Percentiles rank a stretch among this genome's conserved stretches.
Evolutionary conservation across 2,797 vertebrate species (phyloP).

Genomic region (Cuculus canorus): DNA sequence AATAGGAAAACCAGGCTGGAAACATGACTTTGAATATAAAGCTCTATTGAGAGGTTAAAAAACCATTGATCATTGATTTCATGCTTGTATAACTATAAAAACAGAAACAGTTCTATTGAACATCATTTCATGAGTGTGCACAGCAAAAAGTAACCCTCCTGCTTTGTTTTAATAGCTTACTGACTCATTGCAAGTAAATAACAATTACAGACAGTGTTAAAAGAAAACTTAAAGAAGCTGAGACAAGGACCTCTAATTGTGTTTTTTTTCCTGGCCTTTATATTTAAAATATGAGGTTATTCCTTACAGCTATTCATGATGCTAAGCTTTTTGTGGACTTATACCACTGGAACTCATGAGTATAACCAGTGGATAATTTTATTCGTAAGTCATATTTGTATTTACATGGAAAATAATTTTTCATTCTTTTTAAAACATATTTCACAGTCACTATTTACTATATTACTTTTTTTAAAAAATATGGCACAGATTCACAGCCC

Average conservation of each 20-base stretch:
- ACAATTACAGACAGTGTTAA: neutral
- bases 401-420: neutral
- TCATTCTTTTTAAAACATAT: neutral
- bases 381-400: neutral
- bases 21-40: conserved; percentile 30
- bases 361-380: neutral
- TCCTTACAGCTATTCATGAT: neutral
- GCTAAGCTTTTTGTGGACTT: neutral
- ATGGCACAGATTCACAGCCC: neutral
- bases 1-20: neutral
- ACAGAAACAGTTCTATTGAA: conserved; percentile 18
- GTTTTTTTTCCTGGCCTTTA: neutral
- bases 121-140: neutral
- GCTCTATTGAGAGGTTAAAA: conserved; percentile 11
- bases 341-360: neutral
- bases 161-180: neutral
- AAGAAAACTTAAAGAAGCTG: conserved; percentile 1
- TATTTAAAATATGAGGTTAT: neutral
- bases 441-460: neutral
- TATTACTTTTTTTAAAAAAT: neutral
- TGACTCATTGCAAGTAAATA: conserved; percentile 22
- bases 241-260: neutral
- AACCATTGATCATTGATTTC: conserved; percentile 44
- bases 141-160: conserved; percentile 26
- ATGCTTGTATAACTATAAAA: conserved; percentile 13